Evolutionary conservation across 2,888 invertebrate species (phyloP).

Genomic region (Machimus atricapillus): DNA sequence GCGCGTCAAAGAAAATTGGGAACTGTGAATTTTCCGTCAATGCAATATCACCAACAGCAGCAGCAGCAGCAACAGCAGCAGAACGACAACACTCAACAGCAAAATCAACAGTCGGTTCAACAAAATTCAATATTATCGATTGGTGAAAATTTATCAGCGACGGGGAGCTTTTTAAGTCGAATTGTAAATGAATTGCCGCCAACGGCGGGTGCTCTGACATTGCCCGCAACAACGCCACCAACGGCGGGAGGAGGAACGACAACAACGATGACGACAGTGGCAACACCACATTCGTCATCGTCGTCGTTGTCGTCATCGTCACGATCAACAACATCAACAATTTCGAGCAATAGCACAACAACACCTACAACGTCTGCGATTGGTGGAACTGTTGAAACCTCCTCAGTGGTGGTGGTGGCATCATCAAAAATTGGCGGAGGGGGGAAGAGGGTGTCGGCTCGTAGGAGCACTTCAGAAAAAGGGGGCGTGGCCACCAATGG

Average conservation of each 20-base stretch:
- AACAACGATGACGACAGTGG: background rate
- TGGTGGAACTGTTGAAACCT: constrained; percentile 34
- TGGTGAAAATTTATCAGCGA: constrained; percentile 36
- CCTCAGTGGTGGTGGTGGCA: no score
- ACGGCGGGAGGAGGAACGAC: background rate
- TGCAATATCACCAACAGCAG: background rate
- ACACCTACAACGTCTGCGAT: background rate
- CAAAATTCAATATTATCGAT: background rate
- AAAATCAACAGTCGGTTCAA: background rate
- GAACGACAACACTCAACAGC: background rate
- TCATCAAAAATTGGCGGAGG: background rate
- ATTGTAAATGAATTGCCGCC: constrained; percentile 55
- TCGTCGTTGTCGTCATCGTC: background rate
- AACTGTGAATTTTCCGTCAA: constrained; percentile 27
- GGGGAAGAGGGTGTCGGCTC: background rate
- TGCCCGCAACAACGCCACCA: background rate
- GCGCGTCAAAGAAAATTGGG: constrained; percentile 41
- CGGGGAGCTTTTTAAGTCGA: constrained; percentile 53
- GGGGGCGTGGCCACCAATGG: background rate
- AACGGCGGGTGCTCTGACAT: constrained; percentile 41
- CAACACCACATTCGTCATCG: background rate
- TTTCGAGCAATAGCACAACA: background rate
- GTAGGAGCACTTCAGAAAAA: background rate
- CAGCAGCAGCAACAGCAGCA: background rate
- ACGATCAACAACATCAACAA: constrained; percentile 36